Conservation (phyloP, 1,140 invertebrate genomes). For the Caerostris extrusa region DNA sequence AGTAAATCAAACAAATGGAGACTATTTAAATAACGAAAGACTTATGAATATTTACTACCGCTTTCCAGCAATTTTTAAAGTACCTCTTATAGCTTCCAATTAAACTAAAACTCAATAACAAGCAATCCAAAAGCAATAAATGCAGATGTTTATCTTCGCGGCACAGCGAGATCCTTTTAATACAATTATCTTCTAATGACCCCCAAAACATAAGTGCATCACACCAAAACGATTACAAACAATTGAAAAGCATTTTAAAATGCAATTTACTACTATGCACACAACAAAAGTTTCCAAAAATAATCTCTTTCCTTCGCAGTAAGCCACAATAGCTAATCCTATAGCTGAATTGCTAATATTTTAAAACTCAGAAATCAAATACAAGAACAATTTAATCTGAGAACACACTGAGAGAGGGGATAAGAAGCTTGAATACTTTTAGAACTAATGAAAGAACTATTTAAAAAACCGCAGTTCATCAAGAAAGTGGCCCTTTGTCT, state of each 20-base stretch:
- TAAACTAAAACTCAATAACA: not conserved
- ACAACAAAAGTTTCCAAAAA: not conserved
- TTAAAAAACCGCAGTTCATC: slow-evolving; percentile 20
- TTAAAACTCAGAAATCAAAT: not conserved
- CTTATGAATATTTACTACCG: too few relatives aligned
- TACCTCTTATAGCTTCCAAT: too few relatives aligned
- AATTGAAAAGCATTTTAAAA: not conserved
- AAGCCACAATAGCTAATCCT: not conserved
- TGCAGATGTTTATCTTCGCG: too few relatives aligned
- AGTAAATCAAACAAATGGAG: too few relatives aligned
- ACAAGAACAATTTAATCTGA: not conserved
- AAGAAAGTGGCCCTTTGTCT: slow-evolving; percentile 6
- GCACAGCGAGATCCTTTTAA: slow-evolving; percentile 5
- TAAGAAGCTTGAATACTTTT: not conserved
- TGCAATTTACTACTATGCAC: not conserved
- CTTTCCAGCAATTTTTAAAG: not conserved
- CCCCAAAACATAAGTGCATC: not conserved
- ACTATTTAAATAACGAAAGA: too few relatives aligned
- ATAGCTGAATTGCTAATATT: not conserved
- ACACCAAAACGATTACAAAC: not conserved
- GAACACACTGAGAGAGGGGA: too few relatives aligned
- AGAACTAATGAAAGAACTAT: slow-evolving; percentile 14
- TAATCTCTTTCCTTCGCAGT: not conserved
- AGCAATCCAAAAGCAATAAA: too few relatives aligned
- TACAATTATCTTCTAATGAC: not conserved